Evolutionary conservation across 2,888 invertebrate species (phyloP).

Genomic region (Deroplatys truncata): DNA sequence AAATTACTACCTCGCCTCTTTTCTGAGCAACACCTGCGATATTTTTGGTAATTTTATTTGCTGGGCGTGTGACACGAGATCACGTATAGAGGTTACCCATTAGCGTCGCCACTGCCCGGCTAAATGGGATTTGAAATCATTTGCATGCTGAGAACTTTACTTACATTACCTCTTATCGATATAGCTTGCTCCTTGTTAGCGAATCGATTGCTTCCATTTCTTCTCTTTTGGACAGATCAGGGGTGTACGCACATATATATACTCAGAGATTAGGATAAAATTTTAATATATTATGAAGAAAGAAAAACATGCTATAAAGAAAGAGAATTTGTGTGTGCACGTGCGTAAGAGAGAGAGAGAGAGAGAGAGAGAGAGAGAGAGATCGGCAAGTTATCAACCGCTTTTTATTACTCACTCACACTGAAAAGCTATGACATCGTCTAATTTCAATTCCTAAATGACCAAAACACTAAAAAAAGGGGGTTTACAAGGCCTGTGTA

Average conservation of each 20-base stretch:
- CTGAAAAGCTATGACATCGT: no score
- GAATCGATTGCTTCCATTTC: not conserved
- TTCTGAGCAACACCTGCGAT: not conserved
- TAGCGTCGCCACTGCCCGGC: not conserved
- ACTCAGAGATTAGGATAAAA: no score
- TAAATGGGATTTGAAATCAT: not conserved
- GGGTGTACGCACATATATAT: not conserved
- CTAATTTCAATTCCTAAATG: no score
- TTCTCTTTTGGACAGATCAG: not conserved
- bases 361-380: no score
- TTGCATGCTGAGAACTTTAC: not conserved
- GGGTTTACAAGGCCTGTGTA: no score
- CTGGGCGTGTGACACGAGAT: not conserved
- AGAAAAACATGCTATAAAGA: no score
- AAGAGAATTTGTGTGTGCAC: no score
- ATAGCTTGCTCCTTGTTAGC: not conserved
- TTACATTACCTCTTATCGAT: not conserved
- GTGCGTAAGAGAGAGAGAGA: no score
- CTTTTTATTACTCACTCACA: no score
- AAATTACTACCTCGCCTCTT: not conserved
- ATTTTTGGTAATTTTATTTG: not conserved
- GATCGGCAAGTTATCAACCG: no score
- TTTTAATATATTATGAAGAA: no score
- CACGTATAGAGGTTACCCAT: not conserved
- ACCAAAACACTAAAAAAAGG: no score